A percentile compares a stretch with the other conserved stretches of the same genome.
Evolutionary conservation across 2,797 vertebrate genomes (phyloP).

Genomic region (Epinephelus malabaricus): DNA sequence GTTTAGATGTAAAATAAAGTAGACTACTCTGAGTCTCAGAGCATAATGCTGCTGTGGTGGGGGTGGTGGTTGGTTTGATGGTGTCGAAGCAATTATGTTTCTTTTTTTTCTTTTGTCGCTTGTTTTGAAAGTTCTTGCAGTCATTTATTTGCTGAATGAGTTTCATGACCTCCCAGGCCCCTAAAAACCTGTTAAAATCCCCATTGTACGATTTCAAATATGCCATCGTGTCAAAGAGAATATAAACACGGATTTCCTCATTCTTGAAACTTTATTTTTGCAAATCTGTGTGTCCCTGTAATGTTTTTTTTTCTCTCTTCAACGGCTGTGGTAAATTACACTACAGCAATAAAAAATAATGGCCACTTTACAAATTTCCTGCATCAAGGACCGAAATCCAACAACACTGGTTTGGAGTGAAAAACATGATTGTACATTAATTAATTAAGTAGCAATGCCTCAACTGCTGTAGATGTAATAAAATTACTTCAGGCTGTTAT

Average conservation of each 20-base stretch:
- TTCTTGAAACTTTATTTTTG: constrained; percentile 10
- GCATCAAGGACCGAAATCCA: not conserved
- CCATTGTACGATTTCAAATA: constrained; percentile 27
- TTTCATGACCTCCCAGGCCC: constrained; percentile 31
- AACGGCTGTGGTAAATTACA: constrained; percentile 5
- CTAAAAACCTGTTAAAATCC: constrained; percentile 32
- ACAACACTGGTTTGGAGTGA: not conserved
- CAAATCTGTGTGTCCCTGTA: not conserved
- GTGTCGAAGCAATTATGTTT: constrained; percentile 24
- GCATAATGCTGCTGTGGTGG: not conserved
- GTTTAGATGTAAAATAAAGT: constrained; percentile 47
- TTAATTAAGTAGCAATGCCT: not conserved
- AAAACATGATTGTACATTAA: not conserved
- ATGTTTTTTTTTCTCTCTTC: not conserved
- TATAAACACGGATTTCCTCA: constrained; percentile 32
- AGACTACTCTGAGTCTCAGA: constrained; percentile 3
- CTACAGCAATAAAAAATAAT: constrained; percentile 1
- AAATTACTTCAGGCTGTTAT: not conserved
- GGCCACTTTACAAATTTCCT: not conserved
- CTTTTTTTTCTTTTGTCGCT: constrained; percentile 1
- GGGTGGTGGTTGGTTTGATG: too few relatives aligned
- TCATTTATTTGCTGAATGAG: constrained; percentile 47
- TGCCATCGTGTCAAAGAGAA: constrained; percentile 6
- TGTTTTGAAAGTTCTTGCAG: constrained; percentile 22
- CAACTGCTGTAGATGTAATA: not conserved